These are phyloP conservation scores for Malachius bipustulatus DNA, from an alignment of 2,888 invertebrate genomes.

Conservation along the genomic window DNA sequence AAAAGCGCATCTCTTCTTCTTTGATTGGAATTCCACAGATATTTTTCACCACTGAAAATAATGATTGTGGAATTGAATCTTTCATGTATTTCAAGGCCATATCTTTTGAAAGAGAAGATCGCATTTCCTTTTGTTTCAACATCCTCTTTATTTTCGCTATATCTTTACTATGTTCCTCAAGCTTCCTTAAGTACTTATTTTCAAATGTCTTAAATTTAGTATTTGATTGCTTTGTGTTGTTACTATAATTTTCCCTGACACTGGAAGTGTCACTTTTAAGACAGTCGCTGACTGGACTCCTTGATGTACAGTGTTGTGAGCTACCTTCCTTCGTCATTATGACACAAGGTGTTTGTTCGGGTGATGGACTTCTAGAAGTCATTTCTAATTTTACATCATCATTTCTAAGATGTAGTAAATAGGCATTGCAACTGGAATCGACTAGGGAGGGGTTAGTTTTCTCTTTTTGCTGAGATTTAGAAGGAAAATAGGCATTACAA, in stretches of 20 bases:
- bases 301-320: slow-evolving; percentile 5
- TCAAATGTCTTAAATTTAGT: slow-evolving; percentile 11
- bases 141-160: slow-evolving; percentile 30
- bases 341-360: no score
- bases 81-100: slow-evolving; percentile 24
- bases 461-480: slow-evolving; percentile 5
- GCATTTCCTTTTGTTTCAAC: slow-evolving; percentile 23
- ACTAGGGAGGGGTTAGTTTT: slow-evolving; percentile 5
- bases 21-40: slow-evolving; percentile 25
- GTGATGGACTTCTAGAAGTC: no score
- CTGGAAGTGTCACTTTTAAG: no score
- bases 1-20: slow-evolving; percentile 29
- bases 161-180: slow-evolving; percentile 30
- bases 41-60: slow-evolving; percentile 27
- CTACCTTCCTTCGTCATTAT: no score
- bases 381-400: neutral
- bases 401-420: neutral
- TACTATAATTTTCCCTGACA: no score
- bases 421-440: neutral
- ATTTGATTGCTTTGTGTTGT: slow-evolving; percentile 1
- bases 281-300: no score
- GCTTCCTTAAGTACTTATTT: slow-evolving; percentile 27
- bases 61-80: slow-evolving; percentile 26
- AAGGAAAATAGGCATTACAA: no score
- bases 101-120: slow-evolving; percentile 14